Evolutionary conservation across 2,113 vertebrate species (phyloP).

Genomic region (Andinoacara biseriatus): DNA sequence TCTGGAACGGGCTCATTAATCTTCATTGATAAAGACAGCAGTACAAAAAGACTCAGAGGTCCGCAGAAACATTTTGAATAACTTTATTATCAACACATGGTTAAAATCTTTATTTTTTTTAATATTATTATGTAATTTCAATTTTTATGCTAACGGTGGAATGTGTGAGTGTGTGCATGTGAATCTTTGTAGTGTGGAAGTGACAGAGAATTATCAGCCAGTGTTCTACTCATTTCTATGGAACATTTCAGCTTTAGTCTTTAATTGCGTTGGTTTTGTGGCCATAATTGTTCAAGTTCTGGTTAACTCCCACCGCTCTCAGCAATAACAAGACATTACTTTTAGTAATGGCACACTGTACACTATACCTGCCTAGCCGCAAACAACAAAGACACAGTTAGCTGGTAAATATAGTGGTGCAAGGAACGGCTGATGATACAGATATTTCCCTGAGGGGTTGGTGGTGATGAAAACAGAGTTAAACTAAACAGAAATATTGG

Average conservation of each 20-base stretch:
- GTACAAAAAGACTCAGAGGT: too few species aligned
- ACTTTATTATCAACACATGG: too few species aligned
- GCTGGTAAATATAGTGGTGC: constrained; percentile 1
- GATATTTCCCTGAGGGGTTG: constrained; percentile 5
- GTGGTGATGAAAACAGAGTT: constrained; percentile 5
- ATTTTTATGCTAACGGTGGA: not conserved
- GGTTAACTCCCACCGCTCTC: constrained; percentile 1
- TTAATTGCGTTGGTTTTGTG: not conserved
- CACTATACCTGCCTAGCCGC: not conserved
- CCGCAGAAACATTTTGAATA: too few species aligned
- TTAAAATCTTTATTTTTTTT: too few species aligned
- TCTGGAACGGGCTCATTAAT: too few species aligned
- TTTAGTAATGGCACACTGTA: not conserved
- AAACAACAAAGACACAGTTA: not conserved
- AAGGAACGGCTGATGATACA: not conserved
- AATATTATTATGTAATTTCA: not conserved
- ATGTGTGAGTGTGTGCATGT: not conserved
- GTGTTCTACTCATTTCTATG: not conserved
- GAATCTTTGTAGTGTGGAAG: not conserved
- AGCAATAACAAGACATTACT: not conserved
- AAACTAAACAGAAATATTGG: constrained; percentile 9
- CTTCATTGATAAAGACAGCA: too few species aligned
- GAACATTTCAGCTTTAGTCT: not conserved
- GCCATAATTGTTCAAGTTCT: not conserved
- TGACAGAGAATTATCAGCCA: not conserved